Evolutionary conservation across 2,888 invertebrate genomes (phyloP), one percentile per base, ranked within the genome.

Genomic region (Mechanitis messenoides): DNA sequence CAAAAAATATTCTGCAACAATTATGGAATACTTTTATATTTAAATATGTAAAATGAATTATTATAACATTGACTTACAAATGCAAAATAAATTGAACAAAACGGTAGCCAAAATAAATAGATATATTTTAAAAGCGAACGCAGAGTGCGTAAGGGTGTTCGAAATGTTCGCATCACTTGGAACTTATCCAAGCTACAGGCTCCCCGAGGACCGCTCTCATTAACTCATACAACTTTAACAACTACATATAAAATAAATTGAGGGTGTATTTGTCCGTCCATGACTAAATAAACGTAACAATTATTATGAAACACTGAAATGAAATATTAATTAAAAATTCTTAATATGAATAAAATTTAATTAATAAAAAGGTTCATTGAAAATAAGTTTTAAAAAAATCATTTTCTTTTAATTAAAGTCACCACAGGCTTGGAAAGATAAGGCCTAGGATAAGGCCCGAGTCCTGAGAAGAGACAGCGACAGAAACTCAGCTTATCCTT

Each of bases 141-240:
- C 35, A 53, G 38, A 33, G 31, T 38, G 53, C 42, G 57, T 45
- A 28, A 53, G 42, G 38, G 50, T 9, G 28, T 54, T 59, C 60
- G 61, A 61, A 61, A 63, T 64, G 56, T 59, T 66, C 66, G 61
- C 67, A 63, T 65, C 66, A 59, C 53, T 54, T 33, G 68, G 61
- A 74, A 69, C 68, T 73, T 73, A 71, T 58, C 71, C 70, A 68
- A 65, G 65, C 68, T 67, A 50, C 50, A 50, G 11, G 62, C 68
- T 69, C 74, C 64, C 72, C 31, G 6, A 70, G 70, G 73, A 74
- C 69, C 64, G 68, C 72, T 76, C 75, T 79, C 80, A 76, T 76
- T 77, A 78, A 75, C 77, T 75, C 75, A 69, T 74, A 69, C 74
- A 75, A 80, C 71, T 78, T 79, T 77, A 76, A 76, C 72, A 69